phyloP scores from a whole-genome alignment of 64 coral and sea anemone species.

The Montipora capricornis region DNA sequence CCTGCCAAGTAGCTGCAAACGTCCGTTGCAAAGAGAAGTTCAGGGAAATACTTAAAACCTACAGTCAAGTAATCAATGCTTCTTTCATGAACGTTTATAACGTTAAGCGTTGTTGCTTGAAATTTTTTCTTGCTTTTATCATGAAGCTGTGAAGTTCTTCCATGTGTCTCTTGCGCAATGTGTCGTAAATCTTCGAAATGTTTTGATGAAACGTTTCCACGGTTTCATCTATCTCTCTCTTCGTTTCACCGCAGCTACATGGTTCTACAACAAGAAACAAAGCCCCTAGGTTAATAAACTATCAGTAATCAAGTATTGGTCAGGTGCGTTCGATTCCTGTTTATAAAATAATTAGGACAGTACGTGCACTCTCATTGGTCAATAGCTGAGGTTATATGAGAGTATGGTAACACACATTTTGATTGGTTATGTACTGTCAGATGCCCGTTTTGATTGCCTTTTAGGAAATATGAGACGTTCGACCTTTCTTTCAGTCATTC shows the following conservation, averaged over 20 bases:
- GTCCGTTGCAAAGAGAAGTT: too few species aligned
- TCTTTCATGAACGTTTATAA: not conserved
- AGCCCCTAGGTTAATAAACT: not conserved
- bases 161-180: not conserved
- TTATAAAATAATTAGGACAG: too few species aligned
- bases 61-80: not conserved
- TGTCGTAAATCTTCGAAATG: constrained; percentile 1
- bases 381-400: too few species aligned
- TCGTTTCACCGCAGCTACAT: not conserved
- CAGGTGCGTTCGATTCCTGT: not conserved
- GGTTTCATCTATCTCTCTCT: not conserved
- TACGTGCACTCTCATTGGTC: too few species aligned
- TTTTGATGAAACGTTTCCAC: not conserved
- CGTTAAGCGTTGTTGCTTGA: not conserved
- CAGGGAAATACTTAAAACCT: too few species aligned
- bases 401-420: too few species aligned
- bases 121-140: not conserved
- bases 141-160: not conserved
- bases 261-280: not conserved
- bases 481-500: too few species aligned
- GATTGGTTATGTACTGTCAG: too few species aligned
- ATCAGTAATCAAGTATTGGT: not conserved
- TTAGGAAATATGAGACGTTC: too few species aligned
- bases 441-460: too few species aligned
- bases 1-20: too few species aligned